phyloP scores from a whole-genome alignment of 1,140 invertebrate species.

The Ceratosolen solmsi region DNA sequence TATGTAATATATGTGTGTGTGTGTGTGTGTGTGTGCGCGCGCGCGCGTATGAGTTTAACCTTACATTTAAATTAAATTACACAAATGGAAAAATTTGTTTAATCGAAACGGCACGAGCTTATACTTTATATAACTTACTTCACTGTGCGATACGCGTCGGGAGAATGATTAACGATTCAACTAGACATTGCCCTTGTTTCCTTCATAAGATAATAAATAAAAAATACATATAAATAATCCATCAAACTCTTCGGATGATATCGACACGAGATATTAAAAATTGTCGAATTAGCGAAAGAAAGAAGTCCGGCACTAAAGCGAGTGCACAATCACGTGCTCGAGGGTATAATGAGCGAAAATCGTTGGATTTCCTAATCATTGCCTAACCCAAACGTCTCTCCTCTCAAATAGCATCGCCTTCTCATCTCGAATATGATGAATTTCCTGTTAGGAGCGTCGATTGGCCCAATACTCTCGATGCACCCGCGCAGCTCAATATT shows the following conservation, averaged over 20 bases:
- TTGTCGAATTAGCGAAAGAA: neutral
- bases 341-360: neutral
- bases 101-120: too few relatives aligned
- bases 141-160: too few relatives aligned
- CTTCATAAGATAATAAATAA: too few relatives aligned
- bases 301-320: neutral
- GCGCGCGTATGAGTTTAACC: too few relatives aligned
- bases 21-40: too few relatives aligned
- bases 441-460: neutral
- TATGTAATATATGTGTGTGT: neutral
- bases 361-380: neutral
- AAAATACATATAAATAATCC: too few relatives aligned
- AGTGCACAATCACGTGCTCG: neutral
- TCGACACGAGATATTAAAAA: neutral
- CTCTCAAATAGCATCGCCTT: neutral
- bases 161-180: too few relatives aligned
- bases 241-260: too few relatives aligned
- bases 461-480: neutral
- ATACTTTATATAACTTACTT: too few relatives aligned
- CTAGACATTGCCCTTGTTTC: too few relatives aligned
- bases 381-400: neutral
- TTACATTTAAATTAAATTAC: too few relatives aligned
- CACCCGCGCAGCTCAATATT: neutral
- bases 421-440: slow-evolving; percentile 4
- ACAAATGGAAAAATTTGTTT: too few relatives aligned